Evolutionary conservation across 2,797 vertebrate genomes (phyloP).

Genomic region (Rhinichthys osculus): DNA sequence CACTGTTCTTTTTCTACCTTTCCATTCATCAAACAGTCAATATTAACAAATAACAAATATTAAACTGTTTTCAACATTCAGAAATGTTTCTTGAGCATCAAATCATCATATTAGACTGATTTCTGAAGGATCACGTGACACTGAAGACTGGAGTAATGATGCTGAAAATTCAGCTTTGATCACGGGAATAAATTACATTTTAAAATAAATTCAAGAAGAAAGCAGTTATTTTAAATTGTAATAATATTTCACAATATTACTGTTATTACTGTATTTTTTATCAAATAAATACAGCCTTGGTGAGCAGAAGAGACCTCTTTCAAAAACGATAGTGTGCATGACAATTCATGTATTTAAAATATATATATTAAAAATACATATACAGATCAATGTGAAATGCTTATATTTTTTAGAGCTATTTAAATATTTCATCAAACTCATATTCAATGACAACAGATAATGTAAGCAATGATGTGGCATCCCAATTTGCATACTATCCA

Average conservation of each 20-base stretch:
- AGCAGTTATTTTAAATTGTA: background rate
- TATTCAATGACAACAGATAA: background rate
- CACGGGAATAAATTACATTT: background rate
- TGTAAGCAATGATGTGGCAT: background rate
- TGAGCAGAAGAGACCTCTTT: background rate
- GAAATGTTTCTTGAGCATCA: background rate
- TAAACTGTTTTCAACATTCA: background rate
- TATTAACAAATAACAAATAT: too few species aligned
- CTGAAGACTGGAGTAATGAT: background rate
- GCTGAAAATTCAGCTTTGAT: background rate
- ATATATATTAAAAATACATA: background rate
- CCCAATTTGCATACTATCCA: background rate
- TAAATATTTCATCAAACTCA: background rate
- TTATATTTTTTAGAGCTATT: background rate
- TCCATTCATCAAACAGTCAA: background rate
- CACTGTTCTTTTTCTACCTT: too few species aligned
- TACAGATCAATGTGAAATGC: background rate
- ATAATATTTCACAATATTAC: background rate
- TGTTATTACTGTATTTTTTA: background rate
- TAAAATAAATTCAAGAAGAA: background rate
- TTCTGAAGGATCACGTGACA: background rate
- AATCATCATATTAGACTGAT: background rate
- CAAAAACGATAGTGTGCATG: background rate
- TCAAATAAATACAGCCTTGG: background rate
- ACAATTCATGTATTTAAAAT: background rate